Percentiles rank a stretch among this genome's conserved stretches.
Evolutionary conservation across 2,797 vertebrate genomes (phyloP).

Genomic region (Rhynchotus rufescens): DNA sequence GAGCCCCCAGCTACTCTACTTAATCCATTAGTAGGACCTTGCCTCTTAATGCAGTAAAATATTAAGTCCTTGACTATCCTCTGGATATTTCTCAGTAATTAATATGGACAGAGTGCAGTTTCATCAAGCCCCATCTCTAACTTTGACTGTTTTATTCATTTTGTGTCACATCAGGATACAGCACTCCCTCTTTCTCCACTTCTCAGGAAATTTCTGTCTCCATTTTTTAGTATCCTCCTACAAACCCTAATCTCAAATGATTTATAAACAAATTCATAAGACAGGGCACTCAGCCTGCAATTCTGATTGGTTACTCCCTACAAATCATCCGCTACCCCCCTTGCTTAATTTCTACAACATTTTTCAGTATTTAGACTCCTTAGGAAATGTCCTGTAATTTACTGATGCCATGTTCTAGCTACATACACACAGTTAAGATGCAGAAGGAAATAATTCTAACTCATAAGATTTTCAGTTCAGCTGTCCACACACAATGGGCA

Average conservation of each 20-base stretch:
- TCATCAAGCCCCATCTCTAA: neutral
- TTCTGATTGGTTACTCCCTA: neutral
- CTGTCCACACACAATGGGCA: neutral
- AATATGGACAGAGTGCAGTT: neutral
- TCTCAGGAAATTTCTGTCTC: constrained; percentile 11
- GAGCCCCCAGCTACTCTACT: neutral
- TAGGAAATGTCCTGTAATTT: neutral
- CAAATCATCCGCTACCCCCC: neutral
- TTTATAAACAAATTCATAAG: constrained; percentile 42
- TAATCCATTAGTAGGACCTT: neutral
- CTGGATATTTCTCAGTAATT: neutral
- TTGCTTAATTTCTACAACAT: neutral
- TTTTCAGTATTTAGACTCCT: constrained; percentile 8
- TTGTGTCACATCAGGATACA: neutral
- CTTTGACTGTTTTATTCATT: neutral
- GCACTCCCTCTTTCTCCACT: neutral
- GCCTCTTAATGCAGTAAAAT: neutral
- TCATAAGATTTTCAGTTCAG: neutral
- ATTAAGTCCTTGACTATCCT: neutral
- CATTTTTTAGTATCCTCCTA: constrained; percentile 31
- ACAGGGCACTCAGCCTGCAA: neutral
- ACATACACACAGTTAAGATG: neutral
- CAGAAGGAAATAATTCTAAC: neutral
- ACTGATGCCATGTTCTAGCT: neutral
- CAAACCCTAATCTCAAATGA: constrained; percentile 4